Evolutionary conservation across 23 tunicate genomes (phyloP), one percentile per base, ranked within the genome.

Genomic region (Trididemnum nubilum): DNA sequence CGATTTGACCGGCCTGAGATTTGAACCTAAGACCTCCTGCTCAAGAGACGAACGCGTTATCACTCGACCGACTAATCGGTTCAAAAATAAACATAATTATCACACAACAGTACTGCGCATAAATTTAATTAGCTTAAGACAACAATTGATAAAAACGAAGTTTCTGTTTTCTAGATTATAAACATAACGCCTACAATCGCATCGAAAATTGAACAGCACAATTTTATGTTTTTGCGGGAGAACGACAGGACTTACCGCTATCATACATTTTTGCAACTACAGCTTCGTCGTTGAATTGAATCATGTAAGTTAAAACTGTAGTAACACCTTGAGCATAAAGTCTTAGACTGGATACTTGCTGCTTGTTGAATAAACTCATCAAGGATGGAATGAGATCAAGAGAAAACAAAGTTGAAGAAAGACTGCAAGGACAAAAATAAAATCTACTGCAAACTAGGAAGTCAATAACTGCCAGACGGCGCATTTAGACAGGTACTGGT

Each of bases 271-370:
- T 69, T 18, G 50, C 65, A 9, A 69, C 83, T 0, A 93, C 81
- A 15, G 67, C 69, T 21, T 80, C 73, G 35, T 87, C 79, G 30
- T 52, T 67, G 36, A 51, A 54, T 37, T 60, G 81, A 18, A 93
- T 36, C 72, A 93, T 39, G 35, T 58, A 64, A 0, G 71, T 80
- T 34, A 93, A 83, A 1, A 93, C 85, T 1, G 87, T 83, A 1
- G 72, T 80, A 52, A 93, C 65, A 30, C 90, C 98, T 38, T 87
- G 93, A 2, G 83, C 88, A 57, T 86, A 80, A 5, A 88, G 71
- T 31, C 75, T 81, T 0, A 82, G 52, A 2, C 36, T 67, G 27
- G 82, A 66, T 7, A 81, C 59, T 33, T 85, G 82, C 32, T 81
- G 88, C 61, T 92, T 90, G 0, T 78, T 73, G 37, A 87, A 87